phyloP scores from a whole-genome alignment of 1,140 invertebrate genomes.

The Tetraneura akinire region DNA sequence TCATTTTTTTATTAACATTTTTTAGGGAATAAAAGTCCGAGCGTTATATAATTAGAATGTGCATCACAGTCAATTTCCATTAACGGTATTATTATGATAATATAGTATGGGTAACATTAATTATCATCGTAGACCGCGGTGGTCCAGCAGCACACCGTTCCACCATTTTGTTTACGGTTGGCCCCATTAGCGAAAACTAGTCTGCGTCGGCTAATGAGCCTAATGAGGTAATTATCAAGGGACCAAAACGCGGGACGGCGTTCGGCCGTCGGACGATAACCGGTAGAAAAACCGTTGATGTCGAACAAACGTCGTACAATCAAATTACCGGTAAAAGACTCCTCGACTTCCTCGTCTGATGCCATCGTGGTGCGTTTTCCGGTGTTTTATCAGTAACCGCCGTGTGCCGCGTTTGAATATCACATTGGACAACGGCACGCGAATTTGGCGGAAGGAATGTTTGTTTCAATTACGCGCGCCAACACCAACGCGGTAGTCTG shows the following conservation, averaged over 20 bases:
- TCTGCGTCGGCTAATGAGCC: conserved; percentile 13
- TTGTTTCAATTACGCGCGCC: background rate
- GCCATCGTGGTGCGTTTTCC: conserved; percentile 63
- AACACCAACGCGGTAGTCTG: background rate
- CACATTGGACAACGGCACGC: conserved; percentile 28
- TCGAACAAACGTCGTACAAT: background rate
- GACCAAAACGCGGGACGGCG: background rate
- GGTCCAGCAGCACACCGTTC: conserved; percentile 7
- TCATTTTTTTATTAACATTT: no score
- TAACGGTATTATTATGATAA: no score
- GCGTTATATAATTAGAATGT: no score
- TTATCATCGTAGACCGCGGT: background rate
- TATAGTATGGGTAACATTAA: background rate
- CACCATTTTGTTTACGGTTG: conserved; percentile 50
- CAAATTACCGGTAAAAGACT: conserved; percentile 73
- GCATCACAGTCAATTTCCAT: no score
- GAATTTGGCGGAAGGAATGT: background rate
- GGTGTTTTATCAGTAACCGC: conserved; percentile 38
- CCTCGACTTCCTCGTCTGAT: conserved; percentile 76
- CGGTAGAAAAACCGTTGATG: background rate
- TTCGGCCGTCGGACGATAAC: background rate
- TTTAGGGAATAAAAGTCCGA: no score
- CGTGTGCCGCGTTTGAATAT: conserved; percentile 38
- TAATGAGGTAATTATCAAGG: conserved; percentile 30
- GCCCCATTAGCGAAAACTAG: conserved; percentile 48